Evolutionary conservation across 1,140 invertebrate species (phyloP), one percentile per base, ranked within the genome.

Genomic region (Heterodera carotae): DNA sequence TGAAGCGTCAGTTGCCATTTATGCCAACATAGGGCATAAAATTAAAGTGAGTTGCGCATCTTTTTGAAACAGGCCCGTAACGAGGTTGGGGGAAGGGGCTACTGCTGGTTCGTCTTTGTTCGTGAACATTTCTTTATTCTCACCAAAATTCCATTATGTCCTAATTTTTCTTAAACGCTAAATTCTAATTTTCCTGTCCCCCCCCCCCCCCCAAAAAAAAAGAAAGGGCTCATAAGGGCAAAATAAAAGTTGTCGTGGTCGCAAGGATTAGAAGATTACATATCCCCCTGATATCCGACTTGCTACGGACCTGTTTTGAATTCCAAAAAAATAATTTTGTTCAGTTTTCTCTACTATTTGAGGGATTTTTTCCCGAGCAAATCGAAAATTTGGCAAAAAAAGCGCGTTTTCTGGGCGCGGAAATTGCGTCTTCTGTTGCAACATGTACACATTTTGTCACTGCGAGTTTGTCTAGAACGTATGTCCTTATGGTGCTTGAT

Each of bases 401-500:
- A 36, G 48, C 76, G 22, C 76, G 74, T 3, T 83, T 81, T 74
- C 33, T 81, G 6, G 81, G 77, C 7, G 80, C 62, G 25, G 27
- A 80, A 39, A 43, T 79, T 1, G 31, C 22, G 29, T 70, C 59
- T 8, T 72, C 29, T 8, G 56, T 81, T n/a, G 48, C 39, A 29
- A 29, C 56, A 25, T 82, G 80, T 43, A 82, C 80, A 25, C 80
- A 82, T 69, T 80, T 80, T 62, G 77, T 82, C 18, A 73, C 70
- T 36, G n/a, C 71, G 15, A 36, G 48, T 33, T 67, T 82, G n/a
- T 60, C 66, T 48, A 68, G 81, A 48, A 82, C 67, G 71, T 74
- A 29, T 56, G 56, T 15, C 25, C 7, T 2, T 22, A n/a, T n/a
- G n/a, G n/a, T n/a, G n/a, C n/a, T n/a, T n/a, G n/a, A n/a, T n/a